Percentiles rank a stretch among this genome's conserved stretches.
phyloP scores from a whole-genome alignment of 2,797 vertebrate species.

The Philypnodon macrostomus region DNA sequence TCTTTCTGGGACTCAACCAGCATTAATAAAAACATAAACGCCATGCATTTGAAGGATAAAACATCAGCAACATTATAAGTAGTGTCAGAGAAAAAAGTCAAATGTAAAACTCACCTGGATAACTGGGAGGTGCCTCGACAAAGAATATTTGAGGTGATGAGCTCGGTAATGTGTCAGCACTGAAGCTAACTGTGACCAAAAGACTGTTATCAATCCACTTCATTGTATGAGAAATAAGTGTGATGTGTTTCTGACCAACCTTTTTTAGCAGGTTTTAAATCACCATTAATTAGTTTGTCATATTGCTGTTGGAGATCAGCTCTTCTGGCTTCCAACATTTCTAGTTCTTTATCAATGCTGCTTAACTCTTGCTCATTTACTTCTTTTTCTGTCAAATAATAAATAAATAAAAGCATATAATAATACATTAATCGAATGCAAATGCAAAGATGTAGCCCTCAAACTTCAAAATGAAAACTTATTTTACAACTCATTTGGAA shows the following conservation, averaged over 20 bases:
- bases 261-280: not conserved
- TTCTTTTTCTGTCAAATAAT: not conserved
- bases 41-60: no score
- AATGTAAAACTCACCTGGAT: slow-evolving; percentile 54
- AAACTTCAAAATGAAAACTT: no score
- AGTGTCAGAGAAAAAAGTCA: no score
- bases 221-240: not conserved
- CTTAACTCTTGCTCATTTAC: slow-evolving; percentile 24
- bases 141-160: slow-evolving; percentile 5
- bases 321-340: slow-evolving; percentile 35
- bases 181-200: slow-evolving; percentile 4
- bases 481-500: no score
- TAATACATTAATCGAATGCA: no score
- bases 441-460: no score
- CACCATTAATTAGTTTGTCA: slow-evolving; percentile 1
- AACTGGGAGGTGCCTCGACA: slow-evolving; percentile 45
- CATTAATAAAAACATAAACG: no score
- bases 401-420: no score
- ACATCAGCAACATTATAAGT: slow-evolving; percentile 2
- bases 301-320: slow-evolving; percentile 34
- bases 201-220: not conserved
- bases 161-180: not conserved
- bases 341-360: slow-evolving; percentile 45
- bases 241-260: slow-evolving; percentile 4
- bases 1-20: no score